Percentiles rank a stretch among this genome's conserved stretches.
phyloP scores from a whole-genome alignment of 2,888 invertebrate species.

The Seira sanloemensis region DNA sequence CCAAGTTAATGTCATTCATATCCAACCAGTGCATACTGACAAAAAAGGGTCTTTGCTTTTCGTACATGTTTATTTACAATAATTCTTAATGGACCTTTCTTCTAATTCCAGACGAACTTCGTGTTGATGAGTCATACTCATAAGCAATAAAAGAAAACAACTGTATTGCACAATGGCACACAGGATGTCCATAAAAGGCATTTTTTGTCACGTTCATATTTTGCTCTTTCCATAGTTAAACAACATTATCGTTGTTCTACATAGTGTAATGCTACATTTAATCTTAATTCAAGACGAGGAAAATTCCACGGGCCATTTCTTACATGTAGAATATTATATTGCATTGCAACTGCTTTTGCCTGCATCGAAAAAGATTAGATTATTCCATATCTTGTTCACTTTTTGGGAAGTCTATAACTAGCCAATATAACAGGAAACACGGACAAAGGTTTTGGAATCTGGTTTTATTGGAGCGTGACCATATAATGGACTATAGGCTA shows the following conservation, averaged over 20 bases:
- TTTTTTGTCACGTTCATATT: constrained; percentile 2
- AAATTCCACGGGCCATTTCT: constrained; percentile 23
- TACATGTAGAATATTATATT: neutral
- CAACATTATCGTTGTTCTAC: neutral
- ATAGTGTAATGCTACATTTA: neutral
- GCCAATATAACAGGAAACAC: neutral
- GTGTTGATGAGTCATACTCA: neutral
- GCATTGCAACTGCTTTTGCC: neutral
- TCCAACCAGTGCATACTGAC: too few species aligned
- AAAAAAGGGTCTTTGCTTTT: too few species aligned
- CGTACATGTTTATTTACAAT: too few species aligned
- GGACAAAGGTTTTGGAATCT: too few species aligned
- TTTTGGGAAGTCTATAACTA: neutral
- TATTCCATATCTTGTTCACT: neutral
- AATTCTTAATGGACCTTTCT: neutral
- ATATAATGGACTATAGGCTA: too few species aligned
- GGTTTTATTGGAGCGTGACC: too few species aligned
- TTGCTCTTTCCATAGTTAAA: neutral
- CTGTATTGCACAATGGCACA: neutral
- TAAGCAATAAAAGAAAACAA: neutral
- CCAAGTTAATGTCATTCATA: too few species aligned
- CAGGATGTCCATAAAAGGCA: constrained; percentile 42
- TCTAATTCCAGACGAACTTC: neutral
- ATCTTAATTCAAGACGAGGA: constrained; percentile 23
- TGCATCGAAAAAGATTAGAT: neutral